Percentiles rank a stretch among this genome's conserved stretches.
Evolutionary conservation across 2,888 invertebrate genomes (phyloP).

Genomic region (Yponomeuta malinellus): DNA sequence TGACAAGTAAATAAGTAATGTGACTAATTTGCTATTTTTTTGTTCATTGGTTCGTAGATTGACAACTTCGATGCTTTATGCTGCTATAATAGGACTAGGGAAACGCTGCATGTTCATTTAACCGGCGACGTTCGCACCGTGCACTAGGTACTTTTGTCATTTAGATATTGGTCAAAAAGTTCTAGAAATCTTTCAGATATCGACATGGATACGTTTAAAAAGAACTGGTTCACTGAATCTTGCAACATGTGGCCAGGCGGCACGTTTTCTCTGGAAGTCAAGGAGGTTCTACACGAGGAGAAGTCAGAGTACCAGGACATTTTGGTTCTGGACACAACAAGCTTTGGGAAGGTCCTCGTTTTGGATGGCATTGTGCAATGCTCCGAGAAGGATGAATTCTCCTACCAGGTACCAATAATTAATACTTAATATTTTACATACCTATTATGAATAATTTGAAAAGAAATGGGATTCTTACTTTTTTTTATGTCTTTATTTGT

Average conservation of each 20-base stretch:
- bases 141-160: too few species aligned
- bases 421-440: background rate
- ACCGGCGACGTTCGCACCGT: too few species aligned
- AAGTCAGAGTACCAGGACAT: constrained; percentile 91
- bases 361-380: constrained; percentile 98
- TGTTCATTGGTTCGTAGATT: too few species aligned
- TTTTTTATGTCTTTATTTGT: too few species aligned
- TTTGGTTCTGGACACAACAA: constrained; percentile 84
- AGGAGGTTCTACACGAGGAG: constrained; percentile 84
- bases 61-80: too few species aligned
- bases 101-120: too few species aligned
- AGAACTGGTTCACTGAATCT: constrained; percentile 96
- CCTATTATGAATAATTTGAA: background rate
- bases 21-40: too few species aligned
- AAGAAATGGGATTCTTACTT: background rate
- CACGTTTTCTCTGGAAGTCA: constrained; percentile 89
- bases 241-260: constrained; percentile 95
- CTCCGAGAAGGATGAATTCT: constrained; percentile 95
- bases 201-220: constrained; percentile 81
- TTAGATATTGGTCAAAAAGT: too few species aligned
- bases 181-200: background rate
- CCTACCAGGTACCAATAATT: constrained; percentile 82
- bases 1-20: too few species aligned
- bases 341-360: constrained; percentile 90
- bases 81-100: too few species aligned